phyloP scores from a whole-genome alignment of 2,113 vertebrate genomes.

The Prunella fulvescens region DNA sequence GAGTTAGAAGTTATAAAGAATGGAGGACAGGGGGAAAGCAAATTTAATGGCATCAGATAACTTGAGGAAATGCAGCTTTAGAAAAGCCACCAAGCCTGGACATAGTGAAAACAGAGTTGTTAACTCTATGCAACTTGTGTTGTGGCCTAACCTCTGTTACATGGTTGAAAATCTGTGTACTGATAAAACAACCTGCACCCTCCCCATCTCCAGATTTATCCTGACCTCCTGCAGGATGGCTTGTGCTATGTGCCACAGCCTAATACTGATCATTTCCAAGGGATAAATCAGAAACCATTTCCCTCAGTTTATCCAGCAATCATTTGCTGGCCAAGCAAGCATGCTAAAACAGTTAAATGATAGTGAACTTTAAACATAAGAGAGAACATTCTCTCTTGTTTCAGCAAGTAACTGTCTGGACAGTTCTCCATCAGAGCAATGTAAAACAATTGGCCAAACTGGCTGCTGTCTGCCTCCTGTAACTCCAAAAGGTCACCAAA shows the following conservation, averaged over 20 bases:
- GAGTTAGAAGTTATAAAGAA: not conserved
- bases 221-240: accelerated
- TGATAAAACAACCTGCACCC: not conserved
- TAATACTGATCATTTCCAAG: not conserved
- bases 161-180: not conserved
- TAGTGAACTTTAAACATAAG: not conserved
- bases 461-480: not conserved
- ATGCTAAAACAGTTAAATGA: not conserved
- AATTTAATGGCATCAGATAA: not conserved
- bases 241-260: not conserved
- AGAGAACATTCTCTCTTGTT: not conserved
- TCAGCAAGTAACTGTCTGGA: not conserved
- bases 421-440: not conserved
- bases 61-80: not conserved
- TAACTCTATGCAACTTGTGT: not conserved
- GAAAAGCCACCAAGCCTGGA: not conserved
- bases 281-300: not conserved
- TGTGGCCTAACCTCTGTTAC: not conserved
- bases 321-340: not conserved
- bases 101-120: not conserved
- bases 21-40: not conserved
- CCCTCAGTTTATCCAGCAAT: not conserved
- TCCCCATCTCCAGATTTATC: not conserved
- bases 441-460: not conserved
- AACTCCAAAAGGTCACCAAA: not conserved